Evolutionary conservation across 2,113 vertebrate genomes (phyloP).

Genomic region (Sturnira hondurensis): DNA sequence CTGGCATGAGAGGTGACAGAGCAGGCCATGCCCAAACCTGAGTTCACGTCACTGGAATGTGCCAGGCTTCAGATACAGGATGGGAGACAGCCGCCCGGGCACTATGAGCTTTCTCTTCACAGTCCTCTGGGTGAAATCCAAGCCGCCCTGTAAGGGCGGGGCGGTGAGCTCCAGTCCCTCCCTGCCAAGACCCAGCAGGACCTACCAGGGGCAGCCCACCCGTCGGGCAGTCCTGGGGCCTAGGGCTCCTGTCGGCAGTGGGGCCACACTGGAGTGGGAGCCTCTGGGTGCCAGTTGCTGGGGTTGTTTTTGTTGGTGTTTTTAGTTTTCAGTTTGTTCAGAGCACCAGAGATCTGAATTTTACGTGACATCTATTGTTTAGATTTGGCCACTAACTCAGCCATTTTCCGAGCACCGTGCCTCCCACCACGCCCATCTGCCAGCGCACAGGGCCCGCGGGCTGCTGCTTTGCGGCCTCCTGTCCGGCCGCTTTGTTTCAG

Average conservation of each 20-base stretch:
- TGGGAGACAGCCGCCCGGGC: fast-evolving
- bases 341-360: background rate
- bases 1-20: background rate
- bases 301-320: background rate
- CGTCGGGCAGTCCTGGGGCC: background rate
- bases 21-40: no score
- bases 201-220: background rate
- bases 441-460: fast-evolving
- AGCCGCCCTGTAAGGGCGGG: background rate
- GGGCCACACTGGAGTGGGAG: fast-evolving
- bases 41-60: background rate
- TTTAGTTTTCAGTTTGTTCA: background rate
- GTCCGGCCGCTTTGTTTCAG: background rate
- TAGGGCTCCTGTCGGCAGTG: background rate
- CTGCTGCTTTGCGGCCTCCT: background rate
- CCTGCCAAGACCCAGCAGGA: background rate
- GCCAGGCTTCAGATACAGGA: background rate
- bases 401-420: background rate
- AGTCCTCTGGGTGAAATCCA: background rate
- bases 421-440: background rate
- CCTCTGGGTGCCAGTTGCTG: background rate
- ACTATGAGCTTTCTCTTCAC: background rate
- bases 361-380: background rate
- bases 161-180: background rate
- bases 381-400: background rate